These are phyloP conservation scores for Calyptommatus sinebrachiatus DNA, from an alignment of 2,113 vertebrate genomes.

Conservation along the genomic window DNA sequence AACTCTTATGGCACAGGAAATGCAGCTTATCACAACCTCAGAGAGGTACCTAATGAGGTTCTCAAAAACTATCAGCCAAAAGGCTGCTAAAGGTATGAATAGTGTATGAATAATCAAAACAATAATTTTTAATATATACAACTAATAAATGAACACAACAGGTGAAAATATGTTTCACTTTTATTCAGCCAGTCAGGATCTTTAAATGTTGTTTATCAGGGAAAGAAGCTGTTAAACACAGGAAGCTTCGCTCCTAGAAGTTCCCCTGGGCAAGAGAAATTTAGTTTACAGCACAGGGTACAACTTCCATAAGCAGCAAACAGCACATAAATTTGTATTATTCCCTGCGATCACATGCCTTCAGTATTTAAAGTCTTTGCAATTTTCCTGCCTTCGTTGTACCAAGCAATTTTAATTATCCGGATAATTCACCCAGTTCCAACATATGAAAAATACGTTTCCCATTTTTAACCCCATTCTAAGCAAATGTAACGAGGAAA, in stretches of 20 bases:
- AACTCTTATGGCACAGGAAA: background rate
- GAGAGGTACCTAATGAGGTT: background rate
- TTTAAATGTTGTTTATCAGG: constrained; percentile 53
- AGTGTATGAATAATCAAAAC: constrained; percentile 28
- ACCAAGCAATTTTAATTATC: constrained; percentile 61
- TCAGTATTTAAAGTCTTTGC: constrained; percentile 14
- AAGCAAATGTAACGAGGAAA: constrained; percentile 35
- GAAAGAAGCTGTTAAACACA: constrained; percentile 42
- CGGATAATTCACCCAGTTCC: constrained; percentile 41
- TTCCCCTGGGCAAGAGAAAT: constrained; percentile 44
- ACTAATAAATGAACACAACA: constrained; percentile 31
- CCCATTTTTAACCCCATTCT: constrained; percentile 48
- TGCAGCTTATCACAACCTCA: no score
- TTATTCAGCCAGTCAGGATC: constrained; percentile 29
- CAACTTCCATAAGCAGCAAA: constrained; percentile 47
- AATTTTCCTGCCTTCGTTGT: constrained; percentile 47
- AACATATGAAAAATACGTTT: constrained; percentile 34
- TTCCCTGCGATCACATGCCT: constrained; percentile 48
- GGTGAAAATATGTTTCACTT: constrained; percentile 29
- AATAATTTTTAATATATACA: constrained; percentile 9
- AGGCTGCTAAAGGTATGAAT: constrained; percentile 30
- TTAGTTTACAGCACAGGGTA: constrained; percentile 42
- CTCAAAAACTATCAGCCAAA: background rate
- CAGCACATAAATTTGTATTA: constrained; percentile 22
- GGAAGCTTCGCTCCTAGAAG: constrained; percentile 51